phyloP scores from a whole-genome alignment of 1,140 invertebrate genomes.

The Melanaphis sacchari region DNA sequence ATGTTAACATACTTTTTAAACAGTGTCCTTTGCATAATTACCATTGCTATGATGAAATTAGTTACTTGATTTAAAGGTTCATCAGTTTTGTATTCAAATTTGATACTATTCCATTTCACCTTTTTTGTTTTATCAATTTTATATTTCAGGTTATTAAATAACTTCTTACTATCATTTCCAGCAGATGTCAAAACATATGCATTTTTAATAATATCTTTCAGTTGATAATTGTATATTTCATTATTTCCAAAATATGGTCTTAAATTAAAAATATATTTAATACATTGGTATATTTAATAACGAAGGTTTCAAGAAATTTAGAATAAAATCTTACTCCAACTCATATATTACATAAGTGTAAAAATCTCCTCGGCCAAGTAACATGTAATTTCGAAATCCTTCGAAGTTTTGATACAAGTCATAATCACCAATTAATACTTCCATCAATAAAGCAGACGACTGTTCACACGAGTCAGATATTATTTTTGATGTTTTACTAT shows the following conservation, averaged over 20 bases:
- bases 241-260: conserved; percentile 19
- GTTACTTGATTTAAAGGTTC: conserved; percentile 33
- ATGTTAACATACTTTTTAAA: background rate
- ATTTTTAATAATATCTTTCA: conserved; percentile 7
- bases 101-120: conserved; percentile 1
- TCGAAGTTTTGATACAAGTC: conserved; percentile 5
- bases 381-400: conserved; percentile 27
- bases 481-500: background rate
- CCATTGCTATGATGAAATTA: background rate
- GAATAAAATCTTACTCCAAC: background rate
- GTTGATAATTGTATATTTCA: background rate
- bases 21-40: background rate
- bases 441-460: background rate
- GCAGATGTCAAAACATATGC: conserved; percentile 1
- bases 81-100: conserved; percentile 35
- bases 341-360: background rate
- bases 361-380: conserved; percentile 25
- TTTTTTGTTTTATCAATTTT: background rate
- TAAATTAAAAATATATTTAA: background rate
- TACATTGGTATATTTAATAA: too few relatives aligned
- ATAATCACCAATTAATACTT: background rate
- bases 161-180: background rate
- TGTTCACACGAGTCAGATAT: background rate
- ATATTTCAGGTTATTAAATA: conserved; percentile 7
- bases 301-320: background rate